Base-by-base conservation (phyloP, 2,888 invertebrate genomes). In the Dasypogon diadema region DNA sequence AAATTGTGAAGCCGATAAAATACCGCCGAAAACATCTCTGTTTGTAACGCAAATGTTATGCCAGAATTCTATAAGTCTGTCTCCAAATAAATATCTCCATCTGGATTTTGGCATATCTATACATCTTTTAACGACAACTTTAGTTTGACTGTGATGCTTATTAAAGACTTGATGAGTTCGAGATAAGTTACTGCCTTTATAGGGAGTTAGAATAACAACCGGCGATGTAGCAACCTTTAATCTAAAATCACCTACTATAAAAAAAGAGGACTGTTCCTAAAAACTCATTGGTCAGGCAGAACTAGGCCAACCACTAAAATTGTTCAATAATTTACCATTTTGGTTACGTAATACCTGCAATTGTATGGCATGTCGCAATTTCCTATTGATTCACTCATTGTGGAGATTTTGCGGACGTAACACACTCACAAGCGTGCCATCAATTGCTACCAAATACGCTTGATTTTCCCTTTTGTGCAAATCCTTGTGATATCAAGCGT, bases 11-110 rank as follows among this genome's bases (percentile, higher is more conserved):
- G n/a, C 48, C 5, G 48, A n/a, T 48, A 16, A 21, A 55, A 55
- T 55, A 55, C 10, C 21, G 22, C 21, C 55, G 24, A 22, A 55
- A 10, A 56, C 22, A 56, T 22, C 24, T n/a, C 22, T n/a, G 56
- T 56, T 56, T 8, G 18, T 56, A 55, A 18, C 10, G 14, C 18
- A 55, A n/a, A n/a, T n/a, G n/a, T n/a, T n/a, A n/a, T n/a, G n/a
- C n/a, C n/a, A n/a, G n/a, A 68, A 26, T 70, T 51, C 51, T 2
- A 48, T 26, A n/a, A 22, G 24, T 1, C 51, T 48, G 26, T 48
- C 30, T 22, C 54, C 54, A 51, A 72, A 72, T 24, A 72, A 72
- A 72, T 72, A 72, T n/a, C 70, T 22, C 34, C 72, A 54, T 14
- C 72, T 72, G 6, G 30, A 30, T 18, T 72, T 48, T 48, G 51